Evolutionary conservation across 1,140 invertebrate species (phyloP).

Genomic region (Akabosia matsudoensis): DNA sequence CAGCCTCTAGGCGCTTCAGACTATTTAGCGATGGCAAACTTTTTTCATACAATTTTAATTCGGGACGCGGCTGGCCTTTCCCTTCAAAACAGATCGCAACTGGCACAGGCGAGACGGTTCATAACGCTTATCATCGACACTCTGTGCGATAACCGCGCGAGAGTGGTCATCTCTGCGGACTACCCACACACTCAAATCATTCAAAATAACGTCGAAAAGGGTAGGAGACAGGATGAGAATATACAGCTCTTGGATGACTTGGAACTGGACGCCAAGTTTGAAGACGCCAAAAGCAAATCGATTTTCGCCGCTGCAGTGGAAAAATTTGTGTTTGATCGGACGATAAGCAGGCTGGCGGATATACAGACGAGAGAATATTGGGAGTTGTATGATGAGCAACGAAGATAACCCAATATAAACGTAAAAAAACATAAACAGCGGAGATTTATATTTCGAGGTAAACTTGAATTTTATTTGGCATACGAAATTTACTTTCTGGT

Average conservation of each 20-base stretch:
- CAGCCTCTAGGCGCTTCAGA: constrained; percentile 89
- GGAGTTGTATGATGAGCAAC: constrained; percentile 69
- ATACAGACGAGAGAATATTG: constrained; percentile 94
- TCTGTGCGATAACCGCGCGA: constrained; percentile 88
- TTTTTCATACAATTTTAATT: constrained; percentile 93
- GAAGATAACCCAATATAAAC: constrained; percentile 39
- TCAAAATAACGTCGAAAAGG: constrained; percentile 56
- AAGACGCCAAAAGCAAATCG: constrained; percentile 64
- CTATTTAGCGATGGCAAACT: constrained; percentile 84
- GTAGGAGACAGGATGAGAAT: constrained; percentile 65
- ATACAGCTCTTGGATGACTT: constrained; percentile 91
- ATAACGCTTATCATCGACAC: constrained; percentile 97
- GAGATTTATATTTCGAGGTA: no score
- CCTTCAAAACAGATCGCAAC: constrained; percentile 71
- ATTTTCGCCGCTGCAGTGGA: constrained; percentile 97
- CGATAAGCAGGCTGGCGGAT: constrained; percentile 84
- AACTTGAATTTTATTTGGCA: no score
- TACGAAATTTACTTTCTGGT: no score
- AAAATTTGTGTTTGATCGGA: constrained; percentile 92
- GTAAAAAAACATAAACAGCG: neutral
- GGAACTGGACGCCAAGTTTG: constrained; percentile 66
- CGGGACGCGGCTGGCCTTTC: constrained; percentile 84
- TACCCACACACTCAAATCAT: constrained; percentile 74
- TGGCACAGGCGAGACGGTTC: constrained; percentile 83
- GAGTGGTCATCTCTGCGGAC: constrained; percentile 76